Base-by-base conservation (phyloP, 2,113 vertebrate genomes). In the Eretmochelys imbricata region DNA sequence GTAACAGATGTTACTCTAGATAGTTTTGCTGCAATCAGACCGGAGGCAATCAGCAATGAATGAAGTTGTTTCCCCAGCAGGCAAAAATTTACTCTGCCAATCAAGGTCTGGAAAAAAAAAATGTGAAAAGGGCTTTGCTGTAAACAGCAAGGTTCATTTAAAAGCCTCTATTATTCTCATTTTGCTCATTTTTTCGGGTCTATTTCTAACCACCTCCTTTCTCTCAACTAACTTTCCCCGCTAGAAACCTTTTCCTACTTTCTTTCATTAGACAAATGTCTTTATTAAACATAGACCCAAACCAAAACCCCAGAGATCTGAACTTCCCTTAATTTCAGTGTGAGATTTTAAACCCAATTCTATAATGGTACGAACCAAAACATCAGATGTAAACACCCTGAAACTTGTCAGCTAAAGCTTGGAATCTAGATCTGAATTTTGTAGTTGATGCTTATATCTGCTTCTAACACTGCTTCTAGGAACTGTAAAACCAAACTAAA, bases 1-100 rank as follows among this genome's bases (percentile, higher is more conserved):
- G 93, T 93, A 97, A 85, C 89, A 97, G 89, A 93, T 96, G 69
- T 92, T 95, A 81, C 20, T 91, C 42, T 84, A 92, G 57, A 94
- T 88, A 79, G 55, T 57, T 95, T 95, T 95, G 82, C 50, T 95
- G 35, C 51, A 85, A 46, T 57, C 24, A 95, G 82, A 95, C 35
- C n/a, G 85, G 84, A 96, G 42, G 53, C 62, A 89, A 78, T 94
- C 35, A 97, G 29, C 11, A 94, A 91, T 51, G 75, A 93, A 69
- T 42, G 86, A 94, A 93, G 35, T 90, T 94, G 6, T 29, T 10
- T 95, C 69, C 93, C 42, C 31, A 35, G 80, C 19, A 85, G 80
- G 53, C 42, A 96, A 87, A 91, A 72, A 94, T 92, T 94, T 95
- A 84, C 51, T 86, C 80, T 97, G 89, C 38, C 62, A 62, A 7